Evolutionary conservation across 2,797 vertebrate species (phyloP), one percentile per base, ranked within the genome.

Genomic region (Petrocephalus sullivani): DNA sequence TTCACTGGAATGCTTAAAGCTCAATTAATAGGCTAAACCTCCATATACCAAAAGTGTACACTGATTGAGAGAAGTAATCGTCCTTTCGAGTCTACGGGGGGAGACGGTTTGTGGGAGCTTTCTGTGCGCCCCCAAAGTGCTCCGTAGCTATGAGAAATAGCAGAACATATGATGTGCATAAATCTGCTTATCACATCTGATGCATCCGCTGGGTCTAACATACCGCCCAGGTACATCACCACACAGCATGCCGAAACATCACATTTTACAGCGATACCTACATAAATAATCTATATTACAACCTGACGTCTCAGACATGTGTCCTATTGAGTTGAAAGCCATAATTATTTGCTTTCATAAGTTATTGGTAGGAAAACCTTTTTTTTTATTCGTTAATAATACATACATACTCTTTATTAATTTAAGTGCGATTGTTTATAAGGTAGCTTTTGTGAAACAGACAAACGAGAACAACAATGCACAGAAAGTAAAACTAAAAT

Each of bases 161-260:
- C 14, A 51, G 60, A 78, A 84, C 60, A 89, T 41, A 51, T 54
- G 67, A 53, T 54, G 60, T 86, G 57, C 51, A 88, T 21, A 85
- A 86, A 89, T 86, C 58, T 49, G 58, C 37, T 85, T 89, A 53
- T 88, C 86, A 87, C 86, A 87, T 84, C 83, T 85, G 87, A 88
- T 88, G 51, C 54, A 85, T 41, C 19, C 84, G 33, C 58, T n/a
- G 57, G 51, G 46, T 61, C 75, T 85, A 54, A 82, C 87, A 83
- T 54, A 41, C 58, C 60, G 60, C 53, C 5, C 33, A 71, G 75
- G 46, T 51, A 78, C 87, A 87, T 57, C 23, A 87, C 33, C 71
- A 78, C 37, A 78, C 71, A 78, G 37, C 71, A 41, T 78, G 37
- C 71, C 71, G 37, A 19, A 78, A 41, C 71, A 46, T 46, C 37